Conservation (phyloP, 2,113 vertebrate species). For the Centropus bengalensis region DNA sequence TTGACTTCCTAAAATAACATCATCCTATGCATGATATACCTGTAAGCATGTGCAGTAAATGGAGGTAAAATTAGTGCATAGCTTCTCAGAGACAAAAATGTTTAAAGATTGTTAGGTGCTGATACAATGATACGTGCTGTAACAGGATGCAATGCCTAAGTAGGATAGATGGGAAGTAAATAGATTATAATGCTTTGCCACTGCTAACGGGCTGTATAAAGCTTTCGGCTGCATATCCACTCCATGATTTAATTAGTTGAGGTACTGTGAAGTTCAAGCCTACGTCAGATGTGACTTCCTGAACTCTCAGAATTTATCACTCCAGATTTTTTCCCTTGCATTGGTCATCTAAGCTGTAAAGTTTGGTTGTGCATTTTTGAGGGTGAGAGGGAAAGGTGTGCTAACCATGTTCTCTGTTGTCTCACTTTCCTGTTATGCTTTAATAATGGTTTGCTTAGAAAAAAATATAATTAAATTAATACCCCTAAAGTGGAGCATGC, state of each 20-base stretch:
- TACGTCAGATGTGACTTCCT: fast-evolving
- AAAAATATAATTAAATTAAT: not conserved
- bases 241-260: not conserved
- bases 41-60: not conserved
- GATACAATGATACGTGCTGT: fast-evolving
- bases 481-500: not conserved
- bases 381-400: not conserved
- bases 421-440: not conserved
- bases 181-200: not conserved
- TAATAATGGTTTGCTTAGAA: not conserved
- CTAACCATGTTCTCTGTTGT: not conserved
- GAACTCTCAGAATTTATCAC: not conserved
- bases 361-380: not conserved
- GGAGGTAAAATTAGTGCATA: not conserved
- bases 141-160: not conserved
- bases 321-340: not conserved
- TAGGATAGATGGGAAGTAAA: not conserved
- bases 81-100: not conserved
- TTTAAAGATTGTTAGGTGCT: not conserved
- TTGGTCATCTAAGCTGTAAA: not conserved
- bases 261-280: not conserved
- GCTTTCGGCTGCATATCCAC: not conserved
- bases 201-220: not conserved
- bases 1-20: constrained; percentile 53
- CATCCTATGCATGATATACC: not conserved